phyloP scores from a whole-genome alignment of 1,140 invertebrate species.

The Euwallacea similis region DNA sequence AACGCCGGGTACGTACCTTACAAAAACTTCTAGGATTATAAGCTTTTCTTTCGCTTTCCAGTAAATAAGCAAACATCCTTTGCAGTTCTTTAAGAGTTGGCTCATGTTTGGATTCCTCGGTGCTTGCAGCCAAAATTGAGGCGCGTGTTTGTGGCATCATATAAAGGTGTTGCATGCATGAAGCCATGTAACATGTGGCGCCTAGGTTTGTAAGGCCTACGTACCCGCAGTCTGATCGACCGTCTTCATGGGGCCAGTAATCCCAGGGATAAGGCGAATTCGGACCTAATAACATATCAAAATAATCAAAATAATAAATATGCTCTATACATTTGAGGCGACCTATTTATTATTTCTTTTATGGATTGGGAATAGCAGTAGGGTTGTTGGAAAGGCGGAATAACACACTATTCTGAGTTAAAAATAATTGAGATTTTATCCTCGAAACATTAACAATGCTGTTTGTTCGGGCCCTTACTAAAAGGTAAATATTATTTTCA shows the following conservation, averaged over 20 bases:
- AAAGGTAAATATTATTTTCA: too few relatives aligned
- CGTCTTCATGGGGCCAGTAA: slow-evolving; percentile 95
- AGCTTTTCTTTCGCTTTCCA: slow-evolving; percentile 92
- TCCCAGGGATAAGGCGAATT: slow-evolving; percentile 91
- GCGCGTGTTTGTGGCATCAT: slow-evolving; percentile 92
- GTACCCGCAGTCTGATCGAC: slow-evolving; percentile 89
- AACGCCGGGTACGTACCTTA: slow-evolving; percentile 59
- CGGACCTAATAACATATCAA: slow-evolving; percentile 59
- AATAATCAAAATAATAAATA: too few relatives aligned
- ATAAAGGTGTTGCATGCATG: slow-evolving; percentile 94
- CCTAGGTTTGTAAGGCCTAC: slow-evolving; percentile 93
- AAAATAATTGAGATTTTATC: too few relatives aligned
- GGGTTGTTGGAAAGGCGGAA: too few relatives aligned
- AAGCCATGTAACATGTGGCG: slow-evolving; percentile 96
- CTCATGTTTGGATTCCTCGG: slow-evolving; percentile 68
- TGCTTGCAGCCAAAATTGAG: slow-evolving; percentile 74
- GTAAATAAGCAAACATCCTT: slow-evolving; percentile 92
- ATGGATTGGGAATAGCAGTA: too few relatives aligned
- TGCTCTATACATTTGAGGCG: too few relatives aligned
- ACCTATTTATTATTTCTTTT: too few relatives aligned
- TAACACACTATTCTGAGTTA: too few relatives aligned
- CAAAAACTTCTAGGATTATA: slow-evolving; percentile 95
- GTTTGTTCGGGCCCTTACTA: too few relatives aligned
- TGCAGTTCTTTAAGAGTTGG: slow-evolving; percentile 84
- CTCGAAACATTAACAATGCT: too few relatives aligned